These are phyloP conservation scores for Caenorhabditis imperialis DNA, from an alignment of 2,888 invertebrate genomes.

Conservation along the genomic window DNA sequence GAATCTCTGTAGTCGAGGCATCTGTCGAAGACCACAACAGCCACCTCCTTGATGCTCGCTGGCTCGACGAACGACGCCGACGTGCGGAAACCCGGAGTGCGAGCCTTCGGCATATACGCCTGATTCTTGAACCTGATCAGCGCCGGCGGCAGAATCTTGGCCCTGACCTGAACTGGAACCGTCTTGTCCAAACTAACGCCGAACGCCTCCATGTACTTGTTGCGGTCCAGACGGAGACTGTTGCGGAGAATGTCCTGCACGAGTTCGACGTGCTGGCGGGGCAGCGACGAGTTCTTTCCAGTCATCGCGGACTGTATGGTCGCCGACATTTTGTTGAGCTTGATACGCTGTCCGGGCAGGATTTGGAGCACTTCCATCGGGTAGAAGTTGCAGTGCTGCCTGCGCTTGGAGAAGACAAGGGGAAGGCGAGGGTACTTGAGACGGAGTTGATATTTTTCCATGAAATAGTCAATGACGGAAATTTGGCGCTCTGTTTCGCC, in stretches of 20 bases:
- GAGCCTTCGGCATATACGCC: conserved; percentile 1
- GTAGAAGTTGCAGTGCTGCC: conserved; percentile 11
- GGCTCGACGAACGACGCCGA: conserved; percentile 5
- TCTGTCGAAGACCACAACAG: conserved; percentile 22
- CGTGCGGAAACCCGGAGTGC: conserved; percentile 3
- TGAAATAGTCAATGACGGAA: conserved; percentile 45
- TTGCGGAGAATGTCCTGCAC: conserved; percentile 2
- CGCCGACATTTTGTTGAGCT: conserved; percentile 23
- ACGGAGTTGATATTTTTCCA: conserved; percentile 23
- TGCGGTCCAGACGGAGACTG: conserved; percentile 16
- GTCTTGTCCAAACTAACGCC: conserved; percentile 14
- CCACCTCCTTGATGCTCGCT: conserved; percentile 5
- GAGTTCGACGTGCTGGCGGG: conserved; percentile 19
- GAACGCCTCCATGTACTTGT: conserved; percentile 40
- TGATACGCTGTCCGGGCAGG: conserved; percentile 50
- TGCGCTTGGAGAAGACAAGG: conserved; percentile 14
- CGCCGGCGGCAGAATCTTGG: conserved; percentile 25
- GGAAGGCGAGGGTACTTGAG: conserved; percentile 51
- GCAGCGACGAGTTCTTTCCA: conserved; percentile 19
- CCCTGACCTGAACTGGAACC: conserved; percentile 4
- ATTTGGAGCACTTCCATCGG: conserved; percentile 52
- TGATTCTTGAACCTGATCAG: conserved; percentile 15
- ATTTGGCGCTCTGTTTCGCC: conserved; percentile 13
- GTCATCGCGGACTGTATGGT: conserved; percentile 39
- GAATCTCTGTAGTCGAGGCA: too few relatives aligned